Base-by-base conservation (phyloP, 1,140 invertebrate genomes). In the Olivierus martensii region DNA sequence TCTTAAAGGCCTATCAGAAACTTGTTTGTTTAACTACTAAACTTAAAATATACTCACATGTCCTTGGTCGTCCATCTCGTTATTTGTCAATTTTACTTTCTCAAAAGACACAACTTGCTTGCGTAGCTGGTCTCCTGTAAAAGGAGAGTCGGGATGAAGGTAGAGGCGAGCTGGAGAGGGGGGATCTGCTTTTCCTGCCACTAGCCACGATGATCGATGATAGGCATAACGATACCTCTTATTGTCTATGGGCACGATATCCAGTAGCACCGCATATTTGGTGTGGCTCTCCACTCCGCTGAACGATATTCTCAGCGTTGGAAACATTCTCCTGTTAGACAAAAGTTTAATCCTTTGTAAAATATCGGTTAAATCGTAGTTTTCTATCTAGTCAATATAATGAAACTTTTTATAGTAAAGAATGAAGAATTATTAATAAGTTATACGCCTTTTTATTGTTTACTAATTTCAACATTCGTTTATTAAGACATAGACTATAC, bases 141-240 rank as follows among this genome's bases (percentile, higher is more conserved):
- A 97, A 43, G 95, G 94, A 46, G 89, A 92, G 71, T 99, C 95
- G 5, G 94, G 94, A 75, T 99, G 95, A 45, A 89, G 78, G 73
- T 96, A 97, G 57, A 97, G 80, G 52, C 93, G 75, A 45, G 84
- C 81, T 34, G 90, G 90, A 11, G 93, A 88, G 38, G 88, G 90
- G 49, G 93, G 92, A 77, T 81, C 79, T 4, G 80, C 79, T 61
- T 82, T 82, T n/a, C 79, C 79, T 5, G 80, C 79, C 35, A 79
- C 76, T 42, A 81, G 64, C 79, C 79, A 82, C 3, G 76, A 74
- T 3, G 78, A 80, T 51, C 79, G 71, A 63, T 81, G 79, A 64
- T 82, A 82, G 36, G 79, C 78, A 67, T 82, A 82, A 22, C 80
- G 71, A 63, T 83, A 82, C 9, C 80, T 66, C 59, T 79, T 80